Base-by-base conservation (phyloP, 2,888 invertebrate species). In the Apamea epomidion region DNA sequence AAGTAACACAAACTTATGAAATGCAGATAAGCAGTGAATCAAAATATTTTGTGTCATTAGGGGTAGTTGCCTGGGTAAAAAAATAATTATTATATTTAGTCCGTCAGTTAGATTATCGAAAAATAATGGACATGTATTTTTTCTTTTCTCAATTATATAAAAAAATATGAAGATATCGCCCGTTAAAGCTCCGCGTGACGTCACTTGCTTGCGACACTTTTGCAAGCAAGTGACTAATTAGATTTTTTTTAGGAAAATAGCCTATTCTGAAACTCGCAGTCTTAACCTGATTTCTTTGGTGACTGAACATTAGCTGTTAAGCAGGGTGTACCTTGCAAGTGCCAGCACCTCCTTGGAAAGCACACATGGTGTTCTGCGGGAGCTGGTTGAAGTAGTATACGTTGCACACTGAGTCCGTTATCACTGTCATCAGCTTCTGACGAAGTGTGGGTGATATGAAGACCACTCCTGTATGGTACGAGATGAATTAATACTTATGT, bases 401-500 rank as follows among this genome's bases (percentile, higher is more conserved):
- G 85, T 93, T 94, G 91, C 97, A 97, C 21, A 94, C 89, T 0
- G 93, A 76, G 80, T 96, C 95, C 2, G 95, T 95, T 88, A 95
- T 92, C 88, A 97, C 95, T 0, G 95, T 93, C 95, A 97, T 94
- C 82, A 91, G 54, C 90, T 94, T 94, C 90, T 95, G 92, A 0
- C 97, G 96, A 71, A 97, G 96, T 5, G 96, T 96, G 2, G 97
- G 97, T 0, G 97, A 94, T 58, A 97, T 92, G 89, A 97, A 97
- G 0, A 92, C 92, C 25, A 96, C 95, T 16, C 95, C 97, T 97
- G 91, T 8, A 25, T 2, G 7, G 4, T n/a, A 21, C 21, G 0
- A 48, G 18, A 25, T 65, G 6, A 37, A 37, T 32, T 32, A 64
- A 32, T 64, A 32, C 18, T 10, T 32, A 21, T 0, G 0, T 58